Evolutionary conservation across 64 coral and sea anemone species (phyloP).

Genomic region (Montipora efflorescens): DNA sequence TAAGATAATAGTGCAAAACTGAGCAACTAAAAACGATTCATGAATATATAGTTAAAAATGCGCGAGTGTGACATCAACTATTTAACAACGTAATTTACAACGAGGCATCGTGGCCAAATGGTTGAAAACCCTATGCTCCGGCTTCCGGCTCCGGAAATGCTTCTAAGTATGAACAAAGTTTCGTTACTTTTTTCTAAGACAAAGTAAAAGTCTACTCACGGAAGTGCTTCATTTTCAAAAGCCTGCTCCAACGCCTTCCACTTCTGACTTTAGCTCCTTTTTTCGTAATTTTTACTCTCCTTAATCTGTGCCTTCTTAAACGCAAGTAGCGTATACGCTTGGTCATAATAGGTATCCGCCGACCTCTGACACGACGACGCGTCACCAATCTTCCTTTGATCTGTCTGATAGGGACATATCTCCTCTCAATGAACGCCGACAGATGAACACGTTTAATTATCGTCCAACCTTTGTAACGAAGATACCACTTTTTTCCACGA

Average conservation of each 20-base stretch:
- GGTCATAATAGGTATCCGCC: not conserved
- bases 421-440: not conserved
- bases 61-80: no score
- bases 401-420: not conserved
- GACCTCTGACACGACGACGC: not conserved
- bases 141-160: no score
- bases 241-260: not conserved
- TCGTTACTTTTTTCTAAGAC: no score
- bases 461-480: not conserved
- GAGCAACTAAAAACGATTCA: no score
- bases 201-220: not conserved
- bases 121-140: no score
- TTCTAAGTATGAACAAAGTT: no score
- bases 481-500: conserved; percentile 6
- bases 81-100: no score
- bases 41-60: no score
- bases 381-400: not conserved
- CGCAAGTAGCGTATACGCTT: not conserved
- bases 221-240: not conserved
- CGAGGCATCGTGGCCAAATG: no score
- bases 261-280: not conserved
- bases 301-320: not conserved
- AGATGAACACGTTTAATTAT: not conserved
- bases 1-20: no score
- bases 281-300: not conserved